Percentiles rank a stretch among this genome's conserved stretches.
These are phyloP conservation scores for Aphodius granarius DNA, from an alignment of 2,888 invertebrate genomes.

Conservation along the genomic window DNA sequence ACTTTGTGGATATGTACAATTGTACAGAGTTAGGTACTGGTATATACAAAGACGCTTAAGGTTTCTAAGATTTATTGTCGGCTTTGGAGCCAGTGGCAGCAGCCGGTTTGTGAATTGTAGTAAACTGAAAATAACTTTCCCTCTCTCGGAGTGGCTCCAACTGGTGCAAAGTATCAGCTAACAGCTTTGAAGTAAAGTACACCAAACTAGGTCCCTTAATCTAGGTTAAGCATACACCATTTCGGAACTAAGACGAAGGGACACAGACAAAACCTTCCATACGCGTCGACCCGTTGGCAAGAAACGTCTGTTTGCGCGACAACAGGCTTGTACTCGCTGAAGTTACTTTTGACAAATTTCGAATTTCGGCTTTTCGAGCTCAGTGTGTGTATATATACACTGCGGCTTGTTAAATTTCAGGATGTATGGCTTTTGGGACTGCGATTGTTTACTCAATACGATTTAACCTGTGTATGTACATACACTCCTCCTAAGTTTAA, in stretches of 20 bases:
- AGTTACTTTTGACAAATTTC: not conserved
- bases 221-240: not conserved
- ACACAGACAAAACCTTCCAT: not conserved
- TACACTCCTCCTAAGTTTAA: not conserved
- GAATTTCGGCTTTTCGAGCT: not conserved
- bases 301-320: not conserved
- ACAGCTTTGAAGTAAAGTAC: not conserved
- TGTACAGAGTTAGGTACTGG: not conserved
- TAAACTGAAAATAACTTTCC: not conserved
- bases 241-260: not conserved
- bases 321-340: not conserved
- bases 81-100: not conserved
- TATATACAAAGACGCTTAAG: not conserved
- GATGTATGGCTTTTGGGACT: not conserved
- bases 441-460: not conserved
- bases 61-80: not conserved
- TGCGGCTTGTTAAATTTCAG: not conserved
- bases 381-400: not conserved
- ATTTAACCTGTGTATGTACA: not conserved
- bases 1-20: not conserved
- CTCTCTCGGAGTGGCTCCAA: not conserved
- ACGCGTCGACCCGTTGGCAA: not conserved
- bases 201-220: not conserved
- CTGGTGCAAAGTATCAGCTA: not conserved
- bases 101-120: not conserved